Conservation (phyloP, 2,797 vertebrate species). For the Micromesistius poutassou region DNA sequence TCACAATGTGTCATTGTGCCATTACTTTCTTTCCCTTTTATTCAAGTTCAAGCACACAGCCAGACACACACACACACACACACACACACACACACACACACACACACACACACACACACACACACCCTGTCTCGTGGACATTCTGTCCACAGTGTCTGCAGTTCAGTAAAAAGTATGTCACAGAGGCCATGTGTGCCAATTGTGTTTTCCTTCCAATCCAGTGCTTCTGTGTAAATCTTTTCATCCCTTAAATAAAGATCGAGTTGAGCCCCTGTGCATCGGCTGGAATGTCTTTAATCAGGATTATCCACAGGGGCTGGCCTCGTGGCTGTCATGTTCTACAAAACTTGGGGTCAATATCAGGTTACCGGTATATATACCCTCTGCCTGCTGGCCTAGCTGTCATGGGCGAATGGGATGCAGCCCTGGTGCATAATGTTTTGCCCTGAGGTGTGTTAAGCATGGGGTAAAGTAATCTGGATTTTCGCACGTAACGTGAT, state of each 20-base stretch:
- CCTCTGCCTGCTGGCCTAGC: conserved; percentile 36
- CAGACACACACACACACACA: background rate
- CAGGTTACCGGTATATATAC: conserved; percentile 57
- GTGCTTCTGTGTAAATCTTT: conserved; percentile 1
- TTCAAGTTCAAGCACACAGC: background rate
- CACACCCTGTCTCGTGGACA: background rate
- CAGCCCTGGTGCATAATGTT: conserved; percentile 45
- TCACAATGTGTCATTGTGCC: background rate
- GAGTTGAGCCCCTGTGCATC: conserved; percentile 31
- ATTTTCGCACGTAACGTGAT: conserved; percentile 44
- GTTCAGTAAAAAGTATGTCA: background rate
- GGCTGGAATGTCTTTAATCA: conserved; percentile 41
- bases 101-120: background rate
- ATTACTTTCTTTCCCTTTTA: background rate
- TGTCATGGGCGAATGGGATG: conserved; percentile 41
- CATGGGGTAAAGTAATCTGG: conserved; percentile 51
- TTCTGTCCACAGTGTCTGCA: background rate
- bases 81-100: background rate
- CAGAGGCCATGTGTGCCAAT: too few species aligned
- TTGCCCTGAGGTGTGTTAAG: conserved; percentile 59
- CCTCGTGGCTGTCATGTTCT: conserved; percentile 4
- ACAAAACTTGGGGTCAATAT: conserved; percentile 50
- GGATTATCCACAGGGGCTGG: conserved; percentile 46
- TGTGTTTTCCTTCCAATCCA: background rate
- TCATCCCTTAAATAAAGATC: conserved; percentile 23